Conservation (phyloP, 2,797 vertebrate genomes). For the Acropternis orthonyx region DNA sequence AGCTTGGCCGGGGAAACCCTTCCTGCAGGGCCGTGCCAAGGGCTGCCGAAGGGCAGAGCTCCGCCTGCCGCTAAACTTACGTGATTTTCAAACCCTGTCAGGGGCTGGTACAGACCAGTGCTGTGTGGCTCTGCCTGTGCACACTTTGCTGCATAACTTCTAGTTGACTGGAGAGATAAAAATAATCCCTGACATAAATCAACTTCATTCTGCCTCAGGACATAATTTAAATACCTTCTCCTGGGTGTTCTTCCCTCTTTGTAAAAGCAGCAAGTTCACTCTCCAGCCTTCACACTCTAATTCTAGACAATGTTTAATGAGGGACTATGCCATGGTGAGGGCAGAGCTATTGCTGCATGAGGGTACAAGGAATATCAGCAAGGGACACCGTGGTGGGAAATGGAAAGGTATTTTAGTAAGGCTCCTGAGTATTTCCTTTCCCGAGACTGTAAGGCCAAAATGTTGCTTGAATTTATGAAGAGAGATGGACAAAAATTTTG, state of each 20-base stretch:
- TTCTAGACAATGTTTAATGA: background rate
- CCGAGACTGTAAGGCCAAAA: background rate
- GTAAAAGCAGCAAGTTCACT: background rate
- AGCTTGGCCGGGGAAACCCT: background rate
- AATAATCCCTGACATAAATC: slow-evolving; percentile 73
- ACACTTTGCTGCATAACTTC: slow-evolving; percentile 50
- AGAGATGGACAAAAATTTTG: background rate
- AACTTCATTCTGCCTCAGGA: slow-evolving; percentile 44
- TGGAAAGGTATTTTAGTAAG: background rate
- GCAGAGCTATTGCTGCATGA: background rate
- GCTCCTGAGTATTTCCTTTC: background rate
- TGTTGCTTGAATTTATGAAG: background rate
- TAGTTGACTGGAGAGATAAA: slow-evolving; percentile 68
- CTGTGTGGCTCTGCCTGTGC: slow-evolving; percentile 6
- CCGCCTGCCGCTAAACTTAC: background rate
- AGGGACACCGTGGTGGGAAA: background rate
- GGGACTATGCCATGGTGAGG: background rate
- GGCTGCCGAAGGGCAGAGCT: background rate
- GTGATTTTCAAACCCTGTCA: accelerated
- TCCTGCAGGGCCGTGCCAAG: background rate
- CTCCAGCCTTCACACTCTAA: background rate
- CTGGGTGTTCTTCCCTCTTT: slow-evolving; percentile 15
- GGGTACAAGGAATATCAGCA: background rate
- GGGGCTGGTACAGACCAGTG: background rate
- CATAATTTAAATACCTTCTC: slow-evolving; percentile 42